Evolutionary conservation across 2,113 vertebrate genomes (phyloP).

Genomic region (Cochlearius cochlearius): DNA sequence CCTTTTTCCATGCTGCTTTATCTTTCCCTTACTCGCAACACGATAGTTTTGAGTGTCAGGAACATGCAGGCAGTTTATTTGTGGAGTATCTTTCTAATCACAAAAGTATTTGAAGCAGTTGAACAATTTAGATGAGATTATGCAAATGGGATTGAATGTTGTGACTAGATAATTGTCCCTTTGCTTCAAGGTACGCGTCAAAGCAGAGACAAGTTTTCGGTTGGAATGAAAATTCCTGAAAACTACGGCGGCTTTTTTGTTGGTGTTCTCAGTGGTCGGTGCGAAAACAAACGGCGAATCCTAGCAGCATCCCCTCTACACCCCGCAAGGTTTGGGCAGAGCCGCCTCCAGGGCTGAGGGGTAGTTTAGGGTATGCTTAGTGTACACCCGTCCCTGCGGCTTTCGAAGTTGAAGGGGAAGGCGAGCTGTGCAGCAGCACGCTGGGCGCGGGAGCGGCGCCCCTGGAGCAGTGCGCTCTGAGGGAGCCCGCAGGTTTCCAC

Average conservation of each 20-base stretch:
- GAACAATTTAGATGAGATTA: constrained; percentile 34
- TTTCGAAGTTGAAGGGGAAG: not conserved
- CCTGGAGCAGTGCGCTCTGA: not conserved
- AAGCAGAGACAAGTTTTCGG: not conserved
- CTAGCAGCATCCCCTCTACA: not conserved
- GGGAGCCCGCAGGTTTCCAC: not conserved
- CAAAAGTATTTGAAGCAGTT: not conserved
- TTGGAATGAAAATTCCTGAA: not conserved
- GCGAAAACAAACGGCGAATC: not conserved
- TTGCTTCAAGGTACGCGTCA: constrained; percentile 42
- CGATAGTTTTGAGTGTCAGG: not conserved
- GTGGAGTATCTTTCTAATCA: constrained; percentile 8
- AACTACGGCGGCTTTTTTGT: not conserved
- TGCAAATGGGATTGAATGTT: constrained; percentile 21
- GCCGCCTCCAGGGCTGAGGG: not conserved
- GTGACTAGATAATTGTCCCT: constrained; percentile 61
- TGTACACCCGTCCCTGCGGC: not conserved
- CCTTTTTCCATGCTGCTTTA: not conserved
- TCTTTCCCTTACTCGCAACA: not conserved
- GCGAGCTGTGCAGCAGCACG: not conserved
- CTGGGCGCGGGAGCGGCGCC: accelerated
- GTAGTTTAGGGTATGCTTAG: not conserved
- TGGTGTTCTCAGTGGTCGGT: accelerated
- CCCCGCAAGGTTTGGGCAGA: not conserved
- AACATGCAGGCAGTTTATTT: not conserved